phyloP scores from a whole-genome alignment of 2,888 invertebrate genomes.

The Cecidostiba fungosa region DNA sequence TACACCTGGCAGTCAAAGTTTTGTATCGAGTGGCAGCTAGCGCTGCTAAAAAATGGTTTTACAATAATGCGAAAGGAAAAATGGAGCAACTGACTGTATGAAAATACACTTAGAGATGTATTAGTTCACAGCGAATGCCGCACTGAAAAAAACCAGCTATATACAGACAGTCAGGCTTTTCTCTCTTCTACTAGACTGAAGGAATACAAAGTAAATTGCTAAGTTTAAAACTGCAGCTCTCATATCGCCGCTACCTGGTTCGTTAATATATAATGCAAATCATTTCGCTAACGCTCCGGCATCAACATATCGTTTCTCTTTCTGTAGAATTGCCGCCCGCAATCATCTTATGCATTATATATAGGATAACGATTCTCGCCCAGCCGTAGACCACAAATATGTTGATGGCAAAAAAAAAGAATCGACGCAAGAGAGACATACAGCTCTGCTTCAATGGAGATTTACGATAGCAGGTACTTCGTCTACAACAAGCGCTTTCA shows the following conservation, averaged over 20 bases:
- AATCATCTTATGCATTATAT: not conserved
- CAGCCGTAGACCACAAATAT: not conserved
- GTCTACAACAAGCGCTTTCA: not conserved
- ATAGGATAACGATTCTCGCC: not conserved
- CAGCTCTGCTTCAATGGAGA: not conserved
- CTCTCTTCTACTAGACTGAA: not conserved
- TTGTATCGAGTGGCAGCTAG: too few relatives aligned
- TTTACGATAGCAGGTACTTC: slow-evolving; percentile 4
- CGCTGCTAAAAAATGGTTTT: too few relatives aligned
- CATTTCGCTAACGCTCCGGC: not conserved
- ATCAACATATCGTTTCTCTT: not conserved
- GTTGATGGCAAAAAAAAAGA: not conserved
- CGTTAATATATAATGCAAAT: not conserved
- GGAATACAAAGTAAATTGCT: not conserved
- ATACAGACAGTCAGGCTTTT: not conserved
- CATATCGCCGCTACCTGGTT: not conserved
- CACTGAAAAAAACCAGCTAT: too few relatives aligned
- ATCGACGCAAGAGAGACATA: not conserved
- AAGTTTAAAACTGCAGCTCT: not conserved
- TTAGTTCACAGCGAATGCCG: too few relatives aligned
- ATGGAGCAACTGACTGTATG: too few relatives aligned
- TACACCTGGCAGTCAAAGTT: too few relatives aligned
- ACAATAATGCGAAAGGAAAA: too few relatives aligned
- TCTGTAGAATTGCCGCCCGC: not conserved
- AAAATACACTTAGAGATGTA: too few relatives aligned